Evolutionary conservation across 2,113 vertebrate genomes (phyloP).

Genomic region (Erinaceus europaeus): DNA sequence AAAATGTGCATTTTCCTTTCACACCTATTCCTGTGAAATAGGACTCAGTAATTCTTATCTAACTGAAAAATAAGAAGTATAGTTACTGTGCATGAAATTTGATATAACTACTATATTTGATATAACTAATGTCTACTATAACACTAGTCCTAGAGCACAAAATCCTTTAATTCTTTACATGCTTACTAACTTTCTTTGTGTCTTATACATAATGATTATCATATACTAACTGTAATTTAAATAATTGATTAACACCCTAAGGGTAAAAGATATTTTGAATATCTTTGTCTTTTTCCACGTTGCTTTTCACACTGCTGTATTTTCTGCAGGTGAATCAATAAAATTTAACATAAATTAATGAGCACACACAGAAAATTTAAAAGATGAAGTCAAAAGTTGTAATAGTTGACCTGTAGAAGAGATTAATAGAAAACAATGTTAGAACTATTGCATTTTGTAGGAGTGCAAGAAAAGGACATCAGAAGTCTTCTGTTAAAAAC

Average conservation of each 20-base stretch:
- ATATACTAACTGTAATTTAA: neutral
- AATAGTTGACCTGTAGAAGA: constrained; percentile 54
- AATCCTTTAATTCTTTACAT: neutral
- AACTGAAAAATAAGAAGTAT: neutral
- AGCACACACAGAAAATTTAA: constrained; percentile 47
- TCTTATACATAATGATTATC: neutral
- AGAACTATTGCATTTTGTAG: constrained; percentile 27
- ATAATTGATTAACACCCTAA: neutral
- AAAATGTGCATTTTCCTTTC: no score
- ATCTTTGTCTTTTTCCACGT: constrained; percentile 5
- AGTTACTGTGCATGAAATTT: neutral
- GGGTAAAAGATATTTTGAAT: constrained; percentile 11
- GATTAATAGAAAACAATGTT: constrained; percentile 62
- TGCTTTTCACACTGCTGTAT: constrained; percentile 8
- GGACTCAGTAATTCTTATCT: no score
- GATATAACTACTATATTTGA: no score
- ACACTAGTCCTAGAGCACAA: neutral
- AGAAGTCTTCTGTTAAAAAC: constrained; percentile 34
- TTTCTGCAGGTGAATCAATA: neutral
- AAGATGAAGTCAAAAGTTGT: constrained; percentile 61
- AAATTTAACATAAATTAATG: constrained; percentile 50
- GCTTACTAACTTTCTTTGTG: neutral
- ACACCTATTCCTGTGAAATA: no score
- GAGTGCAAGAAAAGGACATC: constrained; percentile 47
- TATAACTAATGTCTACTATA: neutral